Percentiles rank a stretch among this genome's conserved stretches.
Evolutionary conservation across 2,888 invertebrate genomes (phyloP).

Genomic region (Coelinius sp.): DNA sequence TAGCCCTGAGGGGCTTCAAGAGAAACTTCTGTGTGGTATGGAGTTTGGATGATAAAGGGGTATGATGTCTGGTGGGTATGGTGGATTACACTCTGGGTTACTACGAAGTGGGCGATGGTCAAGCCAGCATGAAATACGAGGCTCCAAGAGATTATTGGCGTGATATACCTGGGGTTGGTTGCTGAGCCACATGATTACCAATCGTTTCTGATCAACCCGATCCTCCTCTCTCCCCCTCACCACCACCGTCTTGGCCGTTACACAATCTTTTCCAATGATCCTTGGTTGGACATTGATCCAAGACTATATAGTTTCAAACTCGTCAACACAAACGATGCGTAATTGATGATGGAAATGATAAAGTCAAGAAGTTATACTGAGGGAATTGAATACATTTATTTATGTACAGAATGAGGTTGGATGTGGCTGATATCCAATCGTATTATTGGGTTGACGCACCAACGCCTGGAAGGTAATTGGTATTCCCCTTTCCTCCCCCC

Average conservation of each 20-base stretch:
- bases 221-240: too few relatives aligned
- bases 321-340: background rate
- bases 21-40: slow-evolving; percentile 32
- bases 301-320: background rate
- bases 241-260: slow-evolving; percentile 42
- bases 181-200: slow-evolving; percentile 55
- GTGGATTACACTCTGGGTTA: slow-evolving; percentile 42
- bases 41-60: slow-evolving; percentile 41
- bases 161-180: slow-evolving; percentile 48
- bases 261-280: slow-evolving; percentile 30
- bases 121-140: slow-evolving; percentile 55
- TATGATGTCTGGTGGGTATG: slow-evolving; percentile 24
- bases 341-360: background rate
- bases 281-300: background rate
- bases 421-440: slow-evolving; percentile 13
- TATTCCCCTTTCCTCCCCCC: background rate
- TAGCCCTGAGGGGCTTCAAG: slow-evolving; percentile 8
- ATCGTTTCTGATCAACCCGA: slow-evolving; percentile 53
- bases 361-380: slow-evolving; percentile 20
- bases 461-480: slow-evolving; percentile 33
- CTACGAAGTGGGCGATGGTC: slow-evolving; percentile 45
- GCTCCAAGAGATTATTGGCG: slow-evolving; percentile 51
- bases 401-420: slow-evolving; percentile 31
- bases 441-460: slow-evolving; percentile 13
- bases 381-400: slow-evolving; percentile 39